Percentiles rank a stretch among this genome's conserved stretches.
These are phyloP conservation scores for Oreotrochilus melanogaster DNA, from an alignment of 2,113 vertebrate genomes.

Conservation along the genomic window DNA sequence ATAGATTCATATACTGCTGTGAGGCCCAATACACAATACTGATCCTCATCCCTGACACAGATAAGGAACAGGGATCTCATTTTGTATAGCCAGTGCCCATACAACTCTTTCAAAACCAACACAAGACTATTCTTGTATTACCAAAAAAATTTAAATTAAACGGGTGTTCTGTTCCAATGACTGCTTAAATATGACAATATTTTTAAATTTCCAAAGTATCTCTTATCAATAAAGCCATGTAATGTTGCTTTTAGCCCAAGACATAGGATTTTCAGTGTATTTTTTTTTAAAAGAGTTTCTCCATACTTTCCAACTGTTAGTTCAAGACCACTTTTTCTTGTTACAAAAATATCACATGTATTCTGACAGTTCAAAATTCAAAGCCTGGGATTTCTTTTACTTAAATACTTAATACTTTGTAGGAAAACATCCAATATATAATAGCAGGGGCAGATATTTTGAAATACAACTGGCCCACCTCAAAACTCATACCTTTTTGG, in stretches of 20 bases:
- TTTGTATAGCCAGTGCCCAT: not conserved
- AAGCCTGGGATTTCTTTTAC: not conserved
- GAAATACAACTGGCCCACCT: not conserved
- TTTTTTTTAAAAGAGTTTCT: not conserved
- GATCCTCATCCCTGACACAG: not conserved
- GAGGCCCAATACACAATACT: not conserved
- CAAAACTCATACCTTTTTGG: conserved; percentile 82
- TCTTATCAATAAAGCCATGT: not conserved
- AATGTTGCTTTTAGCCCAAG: not conserved
- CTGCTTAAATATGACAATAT: not conserved
- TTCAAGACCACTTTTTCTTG: not conserved
- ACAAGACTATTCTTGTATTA: not conserved
- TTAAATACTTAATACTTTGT: not conserved
- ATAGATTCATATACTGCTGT: not conserved
- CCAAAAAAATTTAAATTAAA: not conserved
- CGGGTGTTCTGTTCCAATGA: not conserved
- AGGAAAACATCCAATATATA: not conserved
- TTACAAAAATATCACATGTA: not conserved
- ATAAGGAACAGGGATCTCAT: not conserved
- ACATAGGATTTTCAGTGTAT: not conserved
- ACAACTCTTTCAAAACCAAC: not conserved
- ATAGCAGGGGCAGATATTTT: not conserved
- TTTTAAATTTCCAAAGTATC: not conserved
- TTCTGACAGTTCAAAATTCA: not conserved
- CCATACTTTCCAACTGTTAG: not conserved